These are phyloP conservation scores for Thalassoma bifasciatum DNA, from an alignment of 2,113 vertebrate genomes.

Conservation along the genomic window DNA sequence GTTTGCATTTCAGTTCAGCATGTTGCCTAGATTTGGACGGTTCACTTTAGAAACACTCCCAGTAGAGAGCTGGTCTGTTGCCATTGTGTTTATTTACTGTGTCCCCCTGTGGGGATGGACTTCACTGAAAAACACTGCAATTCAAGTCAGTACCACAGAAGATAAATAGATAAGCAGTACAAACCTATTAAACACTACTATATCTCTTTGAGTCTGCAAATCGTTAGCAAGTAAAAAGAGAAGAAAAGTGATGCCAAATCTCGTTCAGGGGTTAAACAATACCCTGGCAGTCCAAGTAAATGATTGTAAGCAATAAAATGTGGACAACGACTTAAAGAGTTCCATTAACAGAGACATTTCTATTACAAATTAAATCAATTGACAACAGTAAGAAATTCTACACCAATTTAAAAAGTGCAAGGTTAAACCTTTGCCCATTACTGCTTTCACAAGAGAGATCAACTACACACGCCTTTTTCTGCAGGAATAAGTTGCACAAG, in stretches of 20 bases:
- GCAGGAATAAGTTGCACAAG: not conserved
- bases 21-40: constrained; percentile 46
- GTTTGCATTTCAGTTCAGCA: constrained; percentile 54
- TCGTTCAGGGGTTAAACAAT: not conserved
- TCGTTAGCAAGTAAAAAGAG: not conserved
- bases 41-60: constrained; percentile 47
- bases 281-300: not conserved
- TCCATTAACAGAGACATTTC: not conserved
- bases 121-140: constrained; percentile 32
- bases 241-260: not conserved
- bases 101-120: constrained; percentile 15
- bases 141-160: constrained; percentile 14
- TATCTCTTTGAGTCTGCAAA: not conserved
- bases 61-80: constrained; percentile 46
- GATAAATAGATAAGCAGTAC: not conserved
- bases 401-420: not conserved
- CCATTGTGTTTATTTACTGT: constrained; percentile 54
- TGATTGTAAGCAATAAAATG: not conserved
- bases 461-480: not conserved
- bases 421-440: not conserved
- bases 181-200: not conserved
- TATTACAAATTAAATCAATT: not conserved
- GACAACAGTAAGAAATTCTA: not conserved
- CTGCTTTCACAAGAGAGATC: not conserved
- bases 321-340: not conserved